phyloP scores from a whole-genome alignment of 1,140 invertebrate genomes.

The Pachypsylla venusta region DNA sequence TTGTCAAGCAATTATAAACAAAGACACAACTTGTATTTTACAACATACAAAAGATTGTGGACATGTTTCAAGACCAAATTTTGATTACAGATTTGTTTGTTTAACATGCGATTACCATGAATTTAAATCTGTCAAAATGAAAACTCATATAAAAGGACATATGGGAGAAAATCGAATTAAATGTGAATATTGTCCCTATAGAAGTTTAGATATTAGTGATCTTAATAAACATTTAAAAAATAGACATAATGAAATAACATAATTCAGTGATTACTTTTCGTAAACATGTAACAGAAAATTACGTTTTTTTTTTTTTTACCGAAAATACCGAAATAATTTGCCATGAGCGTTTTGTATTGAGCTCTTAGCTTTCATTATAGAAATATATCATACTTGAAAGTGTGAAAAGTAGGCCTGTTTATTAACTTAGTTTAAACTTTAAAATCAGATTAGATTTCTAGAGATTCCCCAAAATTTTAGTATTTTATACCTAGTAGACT shows the following conservation, averaged over 20 bases:
- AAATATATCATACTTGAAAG: too few relatives aligned
- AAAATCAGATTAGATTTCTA: too few relatives aligned
- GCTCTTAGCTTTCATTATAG: too few relatives aligned
- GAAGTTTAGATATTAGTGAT: not conserved
- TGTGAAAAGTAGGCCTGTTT: too few relatives aligned
- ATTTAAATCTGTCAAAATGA: not conserved
- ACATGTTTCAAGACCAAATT: not conserved
- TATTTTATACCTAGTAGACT: too few relatives aligned
- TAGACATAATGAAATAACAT: not conserved
- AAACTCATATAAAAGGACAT: not conserved
- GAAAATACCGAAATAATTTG: too few relatives aligned
- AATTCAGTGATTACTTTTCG: too few relatives aligned
- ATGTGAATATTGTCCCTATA: not conserved
- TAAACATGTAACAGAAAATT: too few relatives aligned
- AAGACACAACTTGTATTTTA: not conserved
- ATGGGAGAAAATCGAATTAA: not conserved
- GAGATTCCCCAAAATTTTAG: too few relatives aligned
- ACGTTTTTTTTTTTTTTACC: too few relatives aligned
- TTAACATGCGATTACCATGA: not conserved
- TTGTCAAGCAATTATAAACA: not conserved
- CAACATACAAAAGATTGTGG: not conserved
- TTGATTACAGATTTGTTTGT: not conserved
- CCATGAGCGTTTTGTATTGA: too few relatives aligned
- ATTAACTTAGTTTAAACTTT: too few relatives aligned
- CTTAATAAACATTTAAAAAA: constrained; percentile 2